A percentile compares a stretch with the other conserved stretches of the same genome.
Conservation (phyloP, 2,113 vertebrate genomes). For the Periophthalmodon schlosseri region DNA sequence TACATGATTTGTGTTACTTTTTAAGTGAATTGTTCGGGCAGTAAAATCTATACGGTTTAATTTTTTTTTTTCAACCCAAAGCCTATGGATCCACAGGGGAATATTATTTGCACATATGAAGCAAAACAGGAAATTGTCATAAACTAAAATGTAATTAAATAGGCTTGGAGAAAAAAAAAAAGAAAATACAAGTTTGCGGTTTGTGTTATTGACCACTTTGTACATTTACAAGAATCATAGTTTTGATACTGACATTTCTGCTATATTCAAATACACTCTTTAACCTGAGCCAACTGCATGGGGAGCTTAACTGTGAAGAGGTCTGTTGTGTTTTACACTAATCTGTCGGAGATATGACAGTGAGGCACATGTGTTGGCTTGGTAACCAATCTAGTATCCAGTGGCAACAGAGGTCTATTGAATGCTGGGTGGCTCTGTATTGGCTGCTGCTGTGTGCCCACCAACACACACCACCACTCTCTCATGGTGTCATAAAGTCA, state of each 20-base stretch:
- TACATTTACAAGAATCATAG: slow-evolving; percentile 6
- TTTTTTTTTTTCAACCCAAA: no score
- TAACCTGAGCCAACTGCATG: slow-evolving; percentile 13
- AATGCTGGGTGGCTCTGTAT: slow-evolving; percentile 67
- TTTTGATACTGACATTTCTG: slow-evolving; percentile 4
- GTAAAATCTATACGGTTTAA: no score
- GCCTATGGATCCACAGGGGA: no score
- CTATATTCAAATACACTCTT: slow-evolving; percentile 1
- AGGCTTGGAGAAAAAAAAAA: background rate
- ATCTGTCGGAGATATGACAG: slow-evolving; percentile 69
- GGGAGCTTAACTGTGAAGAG: slow-evolving; percentile 53
- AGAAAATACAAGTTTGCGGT: background rate
- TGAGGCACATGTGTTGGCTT: slow-evolving; percentile 76
- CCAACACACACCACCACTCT: slow-evolving; percentile 44
- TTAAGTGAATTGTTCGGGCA: background rate
- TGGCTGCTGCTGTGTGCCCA: slow-evolving; percentile 62
- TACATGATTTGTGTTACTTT: background rate
- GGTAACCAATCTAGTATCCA: slow-evolving; percentile 79
- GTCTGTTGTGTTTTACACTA: slow-evolving; percentile 60
- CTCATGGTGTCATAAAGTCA: slow-evolving; percentile 69
- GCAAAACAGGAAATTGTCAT: background rate
- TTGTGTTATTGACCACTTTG: slow-evolving; percentile 7
- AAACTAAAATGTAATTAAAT: background rate
- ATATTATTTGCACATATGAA: no score
- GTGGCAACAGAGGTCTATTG: slow-evolving; percentile 78